Evolutionary conservation across 2,888 invertebrate species (phyloP), one percentile per base, ranked within the genome.

Genomic region (Ennomos erosarius): DNA sequence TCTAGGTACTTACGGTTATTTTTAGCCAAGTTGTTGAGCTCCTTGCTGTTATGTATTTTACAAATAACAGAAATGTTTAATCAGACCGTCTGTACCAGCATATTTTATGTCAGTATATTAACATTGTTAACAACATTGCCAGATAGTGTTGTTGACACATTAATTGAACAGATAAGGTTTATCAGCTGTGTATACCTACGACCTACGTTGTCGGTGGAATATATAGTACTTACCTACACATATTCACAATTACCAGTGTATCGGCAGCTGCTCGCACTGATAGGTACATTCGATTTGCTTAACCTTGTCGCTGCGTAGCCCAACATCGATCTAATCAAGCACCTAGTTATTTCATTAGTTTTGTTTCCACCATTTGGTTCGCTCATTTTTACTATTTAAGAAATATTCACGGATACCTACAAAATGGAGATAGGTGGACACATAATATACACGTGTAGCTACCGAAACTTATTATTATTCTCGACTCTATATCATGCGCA

Each of bases 121-220:
- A 35, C 45, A 52, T 74, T 74, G 75, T 74, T 76, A 75, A 79
- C 79, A 82, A 84, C 82, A 80, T 79, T 43, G 78, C 76, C 78
- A 85, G 87, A 89, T 88, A 89, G 78, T 77, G 73, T 69, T 87
- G 85, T 89, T 87, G 86, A 85, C 87, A 86, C 76, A 82, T 81
- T 86, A 85, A 88, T 87, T 82, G 75, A 71, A 71, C 73, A 78
- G 90, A 90, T 90, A 90, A 84, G 74, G 79, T 81, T 64, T 90
- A 90, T 90, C 90, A 82, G 79, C 67, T 73, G 62, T 58, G 66
- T 68, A 70, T 62, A 64, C 51, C 56, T 62, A 64, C 44, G 48
- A 26, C 26, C 26, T 55, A 43, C 16, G 59, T 64, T 50, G 52
- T 59, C 55, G 50, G 59, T 46, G 55, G 56, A 50, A 42, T 54